Percentiles rank a stretch among this genome's conserved stretches.
phyloP scores from a whole-genome alignment of 2,797 vertebrate species.

The Melopsittacus undulatus region DNA sequence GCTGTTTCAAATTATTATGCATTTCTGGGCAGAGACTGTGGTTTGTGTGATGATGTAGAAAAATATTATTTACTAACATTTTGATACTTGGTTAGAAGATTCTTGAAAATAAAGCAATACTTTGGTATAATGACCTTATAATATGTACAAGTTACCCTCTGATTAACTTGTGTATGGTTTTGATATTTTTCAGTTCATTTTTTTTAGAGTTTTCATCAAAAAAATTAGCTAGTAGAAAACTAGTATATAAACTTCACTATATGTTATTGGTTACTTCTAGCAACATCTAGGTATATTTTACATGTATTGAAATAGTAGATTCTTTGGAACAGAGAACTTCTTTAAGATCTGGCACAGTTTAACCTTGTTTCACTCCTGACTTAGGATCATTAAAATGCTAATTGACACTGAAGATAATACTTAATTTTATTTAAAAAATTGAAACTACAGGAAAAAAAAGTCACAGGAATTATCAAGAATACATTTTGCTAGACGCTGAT shows the following conservation, averaged over 20 bases:
- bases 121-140: neutral
- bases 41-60: neutral
- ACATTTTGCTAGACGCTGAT: neutral
- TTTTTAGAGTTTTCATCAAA: neutral
- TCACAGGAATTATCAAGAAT: neutral
- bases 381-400: neutral
- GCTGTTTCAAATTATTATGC: neutral
- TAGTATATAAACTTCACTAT: neutral
- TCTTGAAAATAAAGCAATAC: neutral
- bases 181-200: neutral
- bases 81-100: neutral
- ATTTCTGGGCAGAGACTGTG: neutral
- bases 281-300: fast-evolving
- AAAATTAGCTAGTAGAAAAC: neutral
- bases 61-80: neutral
- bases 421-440: neutral
- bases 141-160: neutral
- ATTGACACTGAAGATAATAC: neutral
- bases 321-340: neutral
- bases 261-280: neutral
- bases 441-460: neutral
- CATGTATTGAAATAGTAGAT: neutral
- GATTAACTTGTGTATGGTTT: neutral
- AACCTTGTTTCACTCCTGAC: neutral
- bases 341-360: neutral